These are phyloP conservation scores for Uloborus diversus DNA, from an alignment of 1,140 invertebrate genomes.

Conservation along the genomic window DNA sequence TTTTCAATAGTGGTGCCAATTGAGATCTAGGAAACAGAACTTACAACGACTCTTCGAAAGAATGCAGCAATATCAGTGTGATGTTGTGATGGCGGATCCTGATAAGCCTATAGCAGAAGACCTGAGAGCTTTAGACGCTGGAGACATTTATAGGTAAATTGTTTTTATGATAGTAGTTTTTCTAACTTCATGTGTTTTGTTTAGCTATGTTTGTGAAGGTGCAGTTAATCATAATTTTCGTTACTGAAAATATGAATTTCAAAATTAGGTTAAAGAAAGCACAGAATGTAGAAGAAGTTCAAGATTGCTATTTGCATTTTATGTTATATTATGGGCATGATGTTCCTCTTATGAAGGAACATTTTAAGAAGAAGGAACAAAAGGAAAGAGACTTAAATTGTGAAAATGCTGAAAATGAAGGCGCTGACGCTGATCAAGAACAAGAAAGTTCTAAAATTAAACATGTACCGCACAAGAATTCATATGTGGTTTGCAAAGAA, in stretches of 20 bases:
- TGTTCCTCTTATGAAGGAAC: constrained; percentile 84
- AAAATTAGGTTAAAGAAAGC: constrained; percentile 69
- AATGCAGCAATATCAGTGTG: constrained; percentile 91
- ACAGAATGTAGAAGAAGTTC: constrained; percentile 89
- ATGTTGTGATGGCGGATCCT: constrained; percentile 82
- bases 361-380: constrained; percentile 61
- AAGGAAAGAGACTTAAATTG: constrained; percentile 60
- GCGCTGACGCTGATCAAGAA: constrained; percentile 67
- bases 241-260: background rate
- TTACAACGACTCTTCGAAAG: constrained; percentile 85
- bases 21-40: constrained; percentile 86
- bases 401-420: constrained; percentile 62
- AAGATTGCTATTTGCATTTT: constrained; percentile 93
- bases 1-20: constrained; percentile 85
- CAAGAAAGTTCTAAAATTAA: constrained; percentile 76
- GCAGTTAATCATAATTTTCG: background rate
- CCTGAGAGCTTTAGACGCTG: constrained; percentile 69
- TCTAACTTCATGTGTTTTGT: background rate
- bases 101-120: constrained; percentile 85
- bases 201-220: background rate
- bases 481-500: constrained; percentile 85
- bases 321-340: constrained; percentile 90
- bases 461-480: constrained; percentile 84
- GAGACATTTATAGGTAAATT: constrained; percentile 57
- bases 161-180: background rate